Evolutionary conservation across 2,797 vertebrate genomes (phyloP), one percentile per base, ranked within the genome.

Genomic region (Sebastes alutus): DNA sequence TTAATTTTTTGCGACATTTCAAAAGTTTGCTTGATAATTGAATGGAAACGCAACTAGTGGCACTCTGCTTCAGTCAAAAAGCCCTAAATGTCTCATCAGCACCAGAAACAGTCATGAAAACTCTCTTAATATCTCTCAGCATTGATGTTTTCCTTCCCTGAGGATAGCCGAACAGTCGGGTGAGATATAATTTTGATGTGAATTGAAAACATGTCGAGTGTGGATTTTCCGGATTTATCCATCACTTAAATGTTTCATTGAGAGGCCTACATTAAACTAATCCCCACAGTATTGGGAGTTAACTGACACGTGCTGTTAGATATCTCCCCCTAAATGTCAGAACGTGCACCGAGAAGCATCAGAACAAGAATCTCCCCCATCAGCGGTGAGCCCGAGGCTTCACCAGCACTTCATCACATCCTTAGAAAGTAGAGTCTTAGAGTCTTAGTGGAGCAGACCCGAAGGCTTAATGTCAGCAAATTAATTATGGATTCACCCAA

Each of bases 401-500:
- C 75, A 27, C 71, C 25, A 33, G 56, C 78, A 52, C 71, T 65
- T 58, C 83, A 54, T 81, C 81, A 73, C 85, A 88, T 92, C 82
- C 91, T 89, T 89, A 75, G 88, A 87, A 91, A 91, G 87, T 65
- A 1, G 49, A 83, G 84, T 73, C 86, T 81, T 86, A 77, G 80
- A 84, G 85, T 77, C 85, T 81, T 87, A 79, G 78, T 81, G 69
- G 77, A 88, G 88, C 83, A 80, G 84, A 90, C 89, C 91, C 85
- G 54, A 80, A 84, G 91, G 93, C 91, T 94, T 92, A 94, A 93
- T 92, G 91, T 95, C 92, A 93, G 86, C 83, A 91, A 88, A 93
- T 94, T 89, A 94, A 94, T 94, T 92, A 94, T 93, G 90, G 89
- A 93, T 93, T 88, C 86, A 93, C 88, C 89, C 93, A 95, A 93